Base-by-base conservation (phyloP, 2,888 invertebrate genomes). In the Pimpla rufipes region DNA sequence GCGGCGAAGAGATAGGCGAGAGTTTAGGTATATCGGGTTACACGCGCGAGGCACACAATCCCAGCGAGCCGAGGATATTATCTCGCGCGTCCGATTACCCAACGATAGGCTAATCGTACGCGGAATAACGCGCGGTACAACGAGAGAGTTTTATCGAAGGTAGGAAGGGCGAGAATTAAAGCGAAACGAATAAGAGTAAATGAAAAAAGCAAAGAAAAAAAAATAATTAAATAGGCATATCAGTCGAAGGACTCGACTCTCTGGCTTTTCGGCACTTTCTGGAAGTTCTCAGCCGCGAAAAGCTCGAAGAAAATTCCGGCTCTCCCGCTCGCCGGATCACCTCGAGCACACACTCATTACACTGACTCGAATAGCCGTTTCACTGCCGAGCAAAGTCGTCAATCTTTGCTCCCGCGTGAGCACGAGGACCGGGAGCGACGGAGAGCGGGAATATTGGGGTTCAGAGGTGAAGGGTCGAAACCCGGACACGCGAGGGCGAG, bases 71-170 rank as follows among this genome's bases (percentile, higher is more conserved):
- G 73, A n/a, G n/a, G 73, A 77, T 81, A 66, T 57, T 67, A 75
- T 83, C 79, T 76, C 71, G n/a, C 66, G 71, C 66, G 52, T 83
- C 76, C 71, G 83, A 83, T 83, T 83, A 79, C 83, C 76, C 70
- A 52, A 42, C 71, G 83, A 83, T 83, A 79, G 71, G 47, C 82
- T 70, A 71, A 83, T 79, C 82, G 74, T 83, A 83, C 71, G 71
- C 71, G 75, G 76, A 75, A 79, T 47, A 70, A 29, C 29, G 29
- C 37, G 67, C 6, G 35, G 50, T 42, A 23, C 71, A 64, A 35
- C 64, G 47, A 70, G 74, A 29, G 29, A 29, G 29, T 29, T 29
- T 68, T 71, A 55, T 75, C 77, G 47, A 23, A 57, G 55, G 55
- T 64, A 55, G 74, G 52, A 42, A 64, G 78, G 66, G 21, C 16